Evolutionary conservation across 2,113 vertebrate genomes (phyloP).

Genomic region (Rhabdornis inornatus): DNA sequence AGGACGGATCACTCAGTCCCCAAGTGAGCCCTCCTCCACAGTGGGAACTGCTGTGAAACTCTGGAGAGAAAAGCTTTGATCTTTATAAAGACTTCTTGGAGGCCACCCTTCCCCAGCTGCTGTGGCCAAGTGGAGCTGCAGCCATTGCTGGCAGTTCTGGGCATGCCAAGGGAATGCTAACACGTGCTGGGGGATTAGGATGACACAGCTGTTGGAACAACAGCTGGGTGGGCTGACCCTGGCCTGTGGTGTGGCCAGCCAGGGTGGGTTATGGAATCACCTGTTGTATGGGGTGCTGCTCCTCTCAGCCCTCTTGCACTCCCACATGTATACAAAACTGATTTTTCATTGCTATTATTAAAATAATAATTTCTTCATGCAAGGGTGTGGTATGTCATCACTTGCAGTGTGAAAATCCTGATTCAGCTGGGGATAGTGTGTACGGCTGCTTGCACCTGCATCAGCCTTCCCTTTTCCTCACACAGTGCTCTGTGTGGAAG

Average conservation of each 20-base stretch:
- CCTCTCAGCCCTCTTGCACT: background rate
- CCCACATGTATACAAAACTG: background rate
- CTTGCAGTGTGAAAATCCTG: background rate
- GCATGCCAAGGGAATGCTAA: background rate
- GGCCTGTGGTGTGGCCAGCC: background rate
- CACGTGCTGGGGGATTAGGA: background rate
- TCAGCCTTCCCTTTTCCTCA: background rate
- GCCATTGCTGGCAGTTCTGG: background rate
- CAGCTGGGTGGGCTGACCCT: background rate
- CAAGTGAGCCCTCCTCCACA: background rate
- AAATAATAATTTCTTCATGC: background rate
- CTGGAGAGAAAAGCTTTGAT: background rate
- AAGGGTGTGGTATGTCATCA: background rate
- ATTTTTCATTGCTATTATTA: background rate
- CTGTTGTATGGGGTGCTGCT: constrained; percentile 32
- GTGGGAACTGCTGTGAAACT: background rate
- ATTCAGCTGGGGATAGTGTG: background rate
- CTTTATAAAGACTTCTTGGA: background rate
- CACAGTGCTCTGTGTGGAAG: background rate
- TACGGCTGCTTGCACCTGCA: background rate
- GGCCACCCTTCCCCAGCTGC: background rate
- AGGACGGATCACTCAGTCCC: background rate
- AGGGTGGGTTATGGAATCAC: constrained; percentile 16
- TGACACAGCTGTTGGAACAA: constrained; percentile 20
- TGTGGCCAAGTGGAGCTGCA: background rate